A percentile compares a stretch with the other conserved stretches of the same genome.
These are phyloP conservation scores for Drosophila sproati DNA, from an alignment of 1,140 invertebrate species.

Conservation along the genomic window DNA sequence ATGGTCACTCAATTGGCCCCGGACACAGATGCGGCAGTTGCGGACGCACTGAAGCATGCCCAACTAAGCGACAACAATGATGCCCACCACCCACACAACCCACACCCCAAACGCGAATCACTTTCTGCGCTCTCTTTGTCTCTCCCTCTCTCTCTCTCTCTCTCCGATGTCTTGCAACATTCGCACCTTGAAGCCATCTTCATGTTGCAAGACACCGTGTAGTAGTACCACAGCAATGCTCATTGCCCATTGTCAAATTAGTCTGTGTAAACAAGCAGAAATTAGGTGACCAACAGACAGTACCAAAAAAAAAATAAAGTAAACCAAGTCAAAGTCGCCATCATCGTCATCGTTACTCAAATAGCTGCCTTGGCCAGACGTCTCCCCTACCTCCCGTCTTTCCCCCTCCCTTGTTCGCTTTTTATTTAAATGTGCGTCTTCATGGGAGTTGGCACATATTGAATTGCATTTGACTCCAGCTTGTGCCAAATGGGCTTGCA, in stretches of 20 bases:
- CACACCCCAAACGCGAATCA: constrained; percentile 26
- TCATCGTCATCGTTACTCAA: constrained; percentile 16
- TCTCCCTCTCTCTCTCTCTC: constrained; percentile 7
- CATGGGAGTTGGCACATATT: constrained; percentile 36
- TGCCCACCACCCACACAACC: constrained; percentile 25
- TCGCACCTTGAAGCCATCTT: constrained; percentile 51
- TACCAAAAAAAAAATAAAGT: constrained; percentile 35
- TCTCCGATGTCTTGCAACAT: constrained; percentile 62
- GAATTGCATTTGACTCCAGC: constrained; percentile 15
- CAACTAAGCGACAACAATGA: constrained; percentile 81
- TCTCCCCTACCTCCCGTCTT: background rate
- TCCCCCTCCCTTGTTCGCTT: background rate
- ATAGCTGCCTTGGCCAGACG: constrained; percentile 25
- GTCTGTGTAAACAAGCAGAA: constrained; percentile 68
- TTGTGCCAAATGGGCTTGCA: constrained; percentile 10
- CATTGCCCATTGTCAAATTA: constrained; percentile 74
- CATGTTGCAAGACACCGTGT: constrained; percentile 62
- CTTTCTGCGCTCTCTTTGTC: constrained; percentile 16
- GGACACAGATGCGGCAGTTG: constrained; percentile 54
- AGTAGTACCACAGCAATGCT: constrained; percentile 15
- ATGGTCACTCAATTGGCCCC: constrained; percentile 73
- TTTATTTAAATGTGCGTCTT: constrained; percentile 41
- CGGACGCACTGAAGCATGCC: constrained; percentile 61
- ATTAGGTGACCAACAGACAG: constrained; percentile 63
- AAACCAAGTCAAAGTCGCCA: constrained; percentile 74